Evolutionary conservation across 2,113 vertebrate genomes (phyloP).

Genomic region (Odocoileus hemionus): DNA sequence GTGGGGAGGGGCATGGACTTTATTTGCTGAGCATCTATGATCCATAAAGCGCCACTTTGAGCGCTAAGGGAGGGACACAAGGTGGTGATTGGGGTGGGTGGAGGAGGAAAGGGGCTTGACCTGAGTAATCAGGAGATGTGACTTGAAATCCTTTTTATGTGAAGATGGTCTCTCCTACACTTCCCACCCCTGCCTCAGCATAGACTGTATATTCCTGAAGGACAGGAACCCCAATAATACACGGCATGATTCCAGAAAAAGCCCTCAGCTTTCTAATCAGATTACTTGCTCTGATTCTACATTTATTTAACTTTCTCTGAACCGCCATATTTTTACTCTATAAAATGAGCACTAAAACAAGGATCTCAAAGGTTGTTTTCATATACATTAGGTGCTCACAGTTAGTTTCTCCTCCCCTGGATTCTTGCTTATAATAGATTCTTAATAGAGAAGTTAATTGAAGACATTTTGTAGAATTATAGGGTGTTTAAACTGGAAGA

Average conservation of each 20-base stretch:
- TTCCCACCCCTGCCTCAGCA: not conserved
- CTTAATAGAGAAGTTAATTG: not conserved
- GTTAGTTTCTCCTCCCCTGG: not conserved
- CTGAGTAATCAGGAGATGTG: not conserved
- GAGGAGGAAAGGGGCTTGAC: not conserved
- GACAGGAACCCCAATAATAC: not conserved
- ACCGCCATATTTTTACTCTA: not conserved
- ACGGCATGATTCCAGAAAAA: not conserved
- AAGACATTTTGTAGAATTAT: not conserved
- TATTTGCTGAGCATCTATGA: not conserved
- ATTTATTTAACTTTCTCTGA: not conserved
- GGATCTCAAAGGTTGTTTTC: not conserved
- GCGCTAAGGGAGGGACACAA: not conserved
- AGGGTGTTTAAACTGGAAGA: not conserved
- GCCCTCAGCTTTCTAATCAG: not conserved
- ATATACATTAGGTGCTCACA: not conserved
- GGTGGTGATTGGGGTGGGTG: too few relatives aligned
- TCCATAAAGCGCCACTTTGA: not conserved
- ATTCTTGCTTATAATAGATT: not conserved
- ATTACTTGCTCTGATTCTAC: not conserved
- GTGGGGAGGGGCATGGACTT: not conserved
- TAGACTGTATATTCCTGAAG: not conserved
- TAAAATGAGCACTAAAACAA: not conserved
- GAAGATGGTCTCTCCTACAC: not conserved
- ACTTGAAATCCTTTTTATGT: not conserved